These are phyloP conservation scores for Dynastes tityus DNA, from an alignment of 2,888 invertebrate species.

Conservation along the genomic window DNA sequence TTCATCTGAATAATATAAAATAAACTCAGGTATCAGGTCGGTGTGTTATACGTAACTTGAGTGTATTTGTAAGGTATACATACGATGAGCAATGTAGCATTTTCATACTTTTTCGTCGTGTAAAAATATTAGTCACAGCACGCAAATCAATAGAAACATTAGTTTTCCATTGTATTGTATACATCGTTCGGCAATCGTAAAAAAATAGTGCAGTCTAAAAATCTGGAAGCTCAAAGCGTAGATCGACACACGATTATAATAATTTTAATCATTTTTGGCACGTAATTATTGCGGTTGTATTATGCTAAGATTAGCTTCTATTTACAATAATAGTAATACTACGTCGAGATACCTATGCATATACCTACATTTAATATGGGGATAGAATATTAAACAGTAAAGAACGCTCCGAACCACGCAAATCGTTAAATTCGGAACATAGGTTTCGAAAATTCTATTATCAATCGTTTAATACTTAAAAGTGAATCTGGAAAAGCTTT, in stretches of 20 bases:
- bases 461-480: too few species aligned
- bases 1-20: slow-evolving; percentile 13
- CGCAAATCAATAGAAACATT: slow-evolving; percentile 33
- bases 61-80: background rate
- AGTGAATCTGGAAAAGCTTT: too few species aligned
- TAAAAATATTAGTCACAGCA: slow-evolving; percentile 38
- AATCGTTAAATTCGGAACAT: too few species aligned
- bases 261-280: slow-evolving; percentile 25
- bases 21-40: slow-evolving; percentile 15
- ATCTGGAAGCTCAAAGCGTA: slow-evolving; percentile 23
- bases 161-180: slow-evolving; percentile 18
- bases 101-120: slow-evolving; percentile 2
- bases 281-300: slow-evolving; percentile 26
- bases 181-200: slow-evolving; percentile 15
- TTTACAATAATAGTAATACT: background rate
- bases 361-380: too few species aligned
- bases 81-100: slow-evolving; percentile 34
- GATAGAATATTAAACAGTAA: too few species aligned
- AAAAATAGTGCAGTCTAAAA: slow-evolving; percentile 37
- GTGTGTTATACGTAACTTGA: slow-evolving; percentile 8
- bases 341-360: background rate
- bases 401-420: too few species aligned
- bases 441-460: too few species aligned
- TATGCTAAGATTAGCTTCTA: slow-evolving; percentile 3
- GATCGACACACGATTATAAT: background rate